Evolutionary conservation across 2,797 vertebrate species (phyloP).

Genomic region (Thunnus albacares): DNA sequence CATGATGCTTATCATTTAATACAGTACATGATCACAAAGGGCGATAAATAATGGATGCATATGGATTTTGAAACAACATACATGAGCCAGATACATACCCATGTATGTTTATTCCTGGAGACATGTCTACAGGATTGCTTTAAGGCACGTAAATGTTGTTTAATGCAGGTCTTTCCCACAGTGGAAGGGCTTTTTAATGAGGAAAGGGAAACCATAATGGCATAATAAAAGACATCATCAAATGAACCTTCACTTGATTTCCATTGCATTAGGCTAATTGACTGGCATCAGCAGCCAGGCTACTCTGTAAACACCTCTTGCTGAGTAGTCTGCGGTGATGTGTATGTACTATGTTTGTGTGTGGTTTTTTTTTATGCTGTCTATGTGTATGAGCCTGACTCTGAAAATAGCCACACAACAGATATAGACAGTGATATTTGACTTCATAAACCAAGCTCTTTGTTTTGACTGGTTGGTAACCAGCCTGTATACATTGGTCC

Average conservation of each 20-base stretch:
- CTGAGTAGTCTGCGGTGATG: slow-evolving; percentile 57
- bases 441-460: slow-evolving; percentile 55
- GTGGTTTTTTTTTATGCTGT: slow-evolving; percentile 36
- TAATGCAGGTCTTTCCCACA: slow-evolving; percentile 65
- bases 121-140: slow-evolving; percentile 38
- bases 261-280: slow-evolving; percentile 83
- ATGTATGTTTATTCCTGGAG: slow-evolving; percentile 46
- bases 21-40: slow-evolving; percentile 3
- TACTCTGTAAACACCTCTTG: slow-evolving; percentile 78
- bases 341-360: slow-evolving; percentile 43
- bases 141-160: slow-evolving; percentile 53
- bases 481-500: slow-evolving; percentile 8
- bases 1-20: no score
- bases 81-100: slow-evolving; percentile 38
- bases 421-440: slow-evolving; percentile 53
- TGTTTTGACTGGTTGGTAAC: slow-evolving; percentile 57
- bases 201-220: slow-evolving; percentile 82
- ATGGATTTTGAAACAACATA: slow-evolving; percentile 51
- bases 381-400: slow-evolving; percentile 34
- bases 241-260: slow-evolving; percentile 84
- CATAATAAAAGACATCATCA: slow-evolving; percentile 85
- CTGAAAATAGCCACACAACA: slow-evolving; percentile 22
- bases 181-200: slow-evolving; percentile 76
- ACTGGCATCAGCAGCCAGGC: slow-evolving; percentile 79
- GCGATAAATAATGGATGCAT: slow-evolving; percentile 15